phyloP scores from a whole-genome alignment of 2,113 vertebrate genomes.

The Dipodomys spectabilis region DNA sequence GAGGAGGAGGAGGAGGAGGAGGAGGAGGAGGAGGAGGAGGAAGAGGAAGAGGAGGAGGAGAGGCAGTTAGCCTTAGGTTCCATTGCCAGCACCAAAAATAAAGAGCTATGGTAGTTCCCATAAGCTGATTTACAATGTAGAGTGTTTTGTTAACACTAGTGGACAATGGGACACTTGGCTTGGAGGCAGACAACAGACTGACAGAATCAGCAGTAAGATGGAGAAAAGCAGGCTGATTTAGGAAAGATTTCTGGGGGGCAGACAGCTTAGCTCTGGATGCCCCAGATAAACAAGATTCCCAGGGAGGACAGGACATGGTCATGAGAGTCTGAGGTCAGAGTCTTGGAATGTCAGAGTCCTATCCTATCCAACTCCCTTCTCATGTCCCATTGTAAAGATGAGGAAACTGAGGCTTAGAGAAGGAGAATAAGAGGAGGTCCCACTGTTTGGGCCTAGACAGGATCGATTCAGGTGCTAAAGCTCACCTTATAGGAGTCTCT shows the following conservation, averaged over 20 bases:
- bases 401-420: background rate
- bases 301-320: conserved; percentile 48
- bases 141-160: background rate
- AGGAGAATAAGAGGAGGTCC: background rate
- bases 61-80: too few species aligned
- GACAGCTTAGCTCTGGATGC: background rate
- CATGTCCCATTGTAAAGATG: background rate
- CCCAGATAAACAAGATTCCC: conserved; percentile 57
- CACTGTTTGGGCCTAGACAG: background rate
- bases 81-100: too few species aligned
- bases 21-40: too few species aligned
- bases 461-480: background rate
- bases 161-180: background rate
- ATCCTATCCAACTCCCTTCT: background rate
- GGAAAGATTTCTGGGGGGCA: too few species aligned
- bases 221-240: too few species aligned
- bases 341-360: conserved; percentile 26
- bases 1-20: too few species aligned
- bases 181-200: background rate
- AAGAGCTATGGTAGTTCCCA: too few species aligned
- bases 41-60: too few species aligned
- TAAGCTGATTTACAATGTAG: background rate
- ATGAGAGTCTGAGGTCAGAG: background rate
- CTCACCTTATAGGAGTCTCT: background rate
- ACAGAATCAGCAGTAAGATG: background rate